phyloP scores from a whole-genome alignment of 2,797 vertebrate genomes.

The Sebastes miniatus region DNA sequence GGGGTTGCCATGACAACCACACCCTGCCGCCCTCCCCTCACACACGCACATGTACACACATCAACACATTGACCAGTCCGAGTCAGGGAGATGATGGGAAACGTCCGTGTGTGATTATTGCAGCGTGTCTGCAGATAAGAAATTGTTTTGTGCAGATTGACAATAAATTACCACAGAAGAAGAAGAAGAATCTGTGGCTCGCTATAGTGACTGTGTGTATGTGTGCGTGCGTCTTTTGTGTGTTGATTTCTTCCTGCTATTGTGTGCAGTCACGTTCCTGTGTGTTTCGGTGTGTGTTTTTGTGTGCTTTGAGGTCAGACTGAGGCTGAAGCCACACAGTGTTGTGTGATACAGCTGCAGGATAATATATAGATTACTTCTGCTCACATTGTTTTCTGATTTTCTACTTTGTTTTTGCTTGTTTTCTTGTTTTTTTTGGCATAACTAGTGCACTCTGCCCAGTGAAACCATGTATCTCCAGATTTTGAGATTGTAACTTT shows the following conservation, averaged over 20 bases:
- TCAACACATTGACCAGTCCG: not conserved
- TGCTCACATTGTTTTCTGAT: not conserved
- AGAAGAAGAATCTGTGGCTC: not conserved
- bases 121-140: constrained; percentile 22
- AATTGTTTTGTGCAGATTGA: constrained; percentile 23
- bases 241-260: constrained; percentile 73
- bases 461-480: not conserved
- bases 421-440: not conserved
- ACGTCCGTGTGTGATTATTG: constrained; percentile 29
- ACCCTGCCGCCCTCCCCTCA: constrained; percentile 58
- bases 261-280: constrained; percentile 50
- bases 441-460: not conserved
- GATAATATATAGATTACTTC: not conserved
- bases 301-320: constrained; percentile 29
- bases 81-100: constrained; percentile 2
- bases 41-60: not conserved
- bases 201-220: constrained; percentile 9
- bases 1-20: constrained; percentile 74
- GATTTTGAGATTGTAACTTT: not conserved
- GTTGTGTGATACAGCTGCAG: not conserved
- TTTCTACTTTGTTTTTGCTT: not conserved
- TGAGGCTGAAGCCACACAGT: not conserved
- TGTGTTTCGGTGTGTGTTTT: constrained; percentile 28
- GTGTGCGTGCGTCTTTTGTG: constrained; percentile 19
- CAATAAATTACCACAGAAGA: constrained; percentile 20